These are phyloP conservation scores for Okamejei kenojei DNA, from an alignment of 2,797 vertebrate species.

Conservation along the genomic window DNA sequence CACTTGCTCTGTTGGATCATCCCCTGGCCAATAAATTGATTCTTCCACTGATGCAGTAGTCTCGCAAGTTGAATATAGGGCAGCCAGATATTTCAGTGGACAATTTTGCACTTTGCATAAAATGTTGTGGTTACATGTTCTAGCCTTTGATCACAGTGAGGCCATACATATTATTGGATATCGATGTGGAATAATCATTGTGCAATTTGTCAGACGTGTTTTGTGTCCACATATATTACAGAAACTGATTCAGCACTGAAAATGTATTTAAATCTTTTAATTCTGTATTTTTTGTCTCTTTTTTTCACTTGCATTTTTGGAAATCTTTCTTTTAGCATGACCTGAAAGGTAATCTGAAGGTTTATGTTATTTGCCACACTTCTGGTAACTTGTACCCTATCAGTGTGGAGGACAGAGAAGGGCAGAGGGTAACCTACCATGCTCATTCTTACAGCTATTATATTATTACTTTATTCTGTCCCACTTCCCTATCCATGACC, in stretches of 20 bases:
- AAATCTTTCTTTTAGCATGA: background rate
- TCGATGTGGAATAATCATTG: background rate
- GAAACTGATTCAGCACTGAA: background rate
- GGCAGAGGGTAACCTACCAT: too few species aligned
- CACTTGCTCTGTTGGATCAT: background rate
- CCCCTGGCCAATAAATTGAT: background rate
- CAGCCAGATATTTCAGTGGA: background rate
- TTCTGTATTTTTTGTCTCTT: background rate
- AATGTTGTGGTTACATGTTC: background rate
- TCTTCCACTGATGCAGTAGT: background rate
- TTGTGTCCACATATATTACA: background rate
- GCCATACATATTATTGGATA: background rate
- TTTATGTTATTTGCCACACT: too few species aligned
- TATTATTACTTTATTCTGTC: too few species aligned
- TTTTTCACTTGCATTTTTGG: background rate
- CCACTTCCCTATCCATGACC: too few species aligned
- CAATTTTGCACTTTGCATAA: background rate
- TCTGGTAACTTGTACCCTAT: too few species aligned
- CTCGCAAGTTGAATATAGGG: background rate
- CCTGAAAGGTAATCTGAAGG: too few species aligned
- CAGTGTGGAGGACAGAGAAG: too few species aligned
- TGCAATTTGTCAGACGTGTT: background rate
- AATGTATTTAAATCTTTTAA: background rate
- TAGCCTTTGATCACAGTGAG: background rate
- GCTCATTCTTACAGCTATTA: too few species aligned